Conservation (phyloP, 2,888 invertebrate species). For the Tiliacea citrago region DNA sequence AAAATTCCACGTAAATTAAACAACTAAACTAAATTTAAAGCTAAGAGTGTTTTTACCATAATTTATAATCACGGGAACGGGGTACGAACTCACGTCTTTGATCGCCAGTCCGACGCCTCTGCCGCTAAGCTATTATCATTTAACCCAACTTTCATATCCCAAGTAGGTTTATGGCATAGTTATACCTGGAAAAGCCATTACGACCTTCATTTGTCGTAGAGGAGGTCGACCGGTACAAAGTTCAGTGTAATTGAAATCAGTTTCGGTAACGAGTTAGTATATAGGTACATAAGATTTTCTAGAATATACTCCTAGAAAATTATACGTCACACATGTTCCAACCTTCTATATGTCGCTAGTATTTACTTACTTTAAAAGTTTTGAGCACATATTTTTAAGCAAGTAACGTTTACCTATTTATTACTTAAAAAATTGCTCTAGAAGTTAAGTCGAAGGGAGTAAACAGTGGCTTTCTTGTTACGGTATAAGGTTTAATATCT, state of each 20-base stretch:
- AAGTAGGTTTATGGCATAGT: constrained; percentile 61
- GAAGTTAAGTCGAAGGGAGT: constrained; percentile 8
- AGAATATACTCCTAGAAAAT: constrained; percentile 4
- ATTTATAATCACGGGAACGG: constrained; percentile 10
- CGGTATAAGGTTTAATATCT: constrained; percentile 27
- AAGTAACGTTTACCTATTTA: background rate
- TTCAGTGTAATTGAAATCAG: constrained; percentile 50
- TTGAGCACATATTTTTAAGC: constrained; percentile 45
- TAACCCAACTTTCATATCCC: constrained; percentile 55
- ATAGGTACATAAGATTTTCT: constrained; percentile 11
- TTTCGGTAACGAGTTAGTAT: constrained; percentile 40
- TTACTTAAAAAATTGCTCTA: background rate
- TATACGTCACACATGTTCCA: constrained; percentile 45
- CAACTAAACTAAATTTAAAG: constrained; percentile 51
- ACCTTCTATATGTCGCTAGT: constrained; percentile 17
- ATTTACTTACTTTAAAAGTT: constrained; percentile 9
- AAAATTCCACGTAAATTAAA: constrained; percentile 51
- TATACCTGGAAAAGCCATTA: constrained; percentile 59
- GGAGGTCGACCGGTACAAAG: constrained; percentile 41
- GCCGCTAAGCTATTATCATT: constrained; percentile 51
- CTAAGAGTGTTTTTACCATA: constrained; percentile 30
- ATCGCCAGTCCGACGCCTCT: constrained; percentile 41
- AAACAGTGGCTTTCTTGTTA: constrained; percentile 25
- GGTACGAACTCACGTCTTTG: constrained; percentile 25
- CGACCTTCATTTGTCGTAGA: constrained; percentile 53